Evolutionary conservation across 2,888 invertebrate genomes (phyloP).

Genomic region (Arctia plantaginis): DNA sequence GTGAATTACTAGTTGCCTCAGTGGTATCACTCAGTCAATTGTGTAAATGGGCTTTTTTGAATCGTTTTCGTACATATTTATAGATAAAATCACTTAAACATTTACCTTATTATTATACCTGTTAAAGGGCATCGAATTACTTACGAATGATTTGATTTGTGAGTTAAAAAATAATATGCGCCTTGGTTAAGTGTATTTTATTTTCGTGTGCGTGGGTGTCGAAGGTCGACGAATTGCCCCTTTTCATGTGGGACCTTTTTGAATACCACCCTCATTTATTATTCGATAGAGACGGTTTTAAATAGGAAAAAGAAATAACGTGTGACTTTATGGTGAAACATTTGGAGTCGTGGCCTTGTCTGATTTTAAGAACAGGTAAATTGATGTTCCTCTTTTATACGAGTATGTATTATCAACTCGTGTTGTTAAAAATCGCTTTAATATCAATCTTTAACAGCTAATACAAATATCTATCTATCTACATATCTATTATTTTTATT

Average conservation of each 20-base stretch:
- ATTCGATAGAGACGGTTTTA: slow-evolving; percentile 43
- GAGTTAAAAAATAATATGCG: slow-evolving; percentile 4
- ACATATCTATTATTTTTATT: too few species aligned
- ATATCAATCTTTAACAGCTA: background rate
- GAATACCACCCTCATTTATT: slow-evolving; percentile 46
- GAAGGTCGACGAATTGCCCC: slow-evolving; percentile 39
- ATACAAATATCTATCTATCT: background rate
- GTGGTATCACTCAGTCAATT: background rate
- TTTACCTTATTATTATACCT: background rate
- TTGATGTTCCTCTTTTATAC: background rate
- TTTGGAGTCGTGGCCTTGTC: background rate
- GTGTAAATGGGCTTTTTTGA: too few species aligned
- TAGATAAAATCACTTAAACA: too few species aligned
- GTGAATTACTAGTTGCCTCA: background rate
- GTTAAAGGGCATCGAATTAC: background rate
- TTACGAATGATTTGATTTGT: slow-evolving; percentile 2
- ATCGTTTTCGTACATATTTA: too few species aligned
- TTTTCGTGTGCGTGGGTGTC: slow-evolving; percentile 15
- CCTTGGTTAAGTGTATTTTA: slow-evolving; percentile 4
- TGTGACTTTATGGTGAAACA: slow-evolving; percentile 33
- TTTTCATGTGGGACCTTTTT: slow-evolving; percentile 30
- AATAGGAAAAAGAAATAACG: slow-evolving; percentile 37
- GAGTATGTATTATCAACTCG: background rate
- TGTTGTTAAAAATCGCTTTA: background rate
- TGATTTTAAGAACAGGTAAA: slow-evolving; percentile 1